phyloP scores from a whole-genome alignment of 1,140 invertebrate genomes.

The Bombus balteatus region DNA sequence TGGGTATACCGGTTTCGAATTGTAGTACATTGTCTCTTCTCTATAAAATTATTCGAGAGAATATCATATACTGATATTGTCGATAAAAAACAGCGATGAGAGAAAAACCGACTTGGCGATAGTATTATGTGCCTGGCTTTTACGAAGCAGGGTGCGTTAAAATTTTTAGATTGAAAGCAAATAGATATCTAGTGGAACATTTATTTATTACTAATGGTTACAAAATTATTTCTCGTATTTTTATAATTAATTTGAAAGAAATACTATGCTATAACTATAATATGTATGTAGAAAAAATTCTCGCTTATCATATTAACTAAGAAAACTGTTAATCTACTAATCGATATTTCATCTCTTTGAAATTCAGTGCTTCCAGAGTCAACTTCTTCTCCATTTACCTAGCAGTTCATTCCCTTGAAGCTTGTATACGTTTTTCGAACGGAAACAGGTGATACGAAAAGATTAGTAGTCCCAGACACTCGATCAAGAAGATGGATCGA shows the following conservation, averaged over 20 bases:
- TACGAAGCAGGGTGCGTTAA: background rate
- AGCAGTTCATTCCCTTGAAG: background rate
- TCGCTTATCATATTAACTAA: background rate
- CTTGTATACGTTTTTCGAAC: background rate
- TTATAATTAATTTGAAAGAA: background rate
- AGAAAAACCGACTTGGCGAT: too few relatives aligned
- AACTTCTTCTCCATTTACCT: background rate
- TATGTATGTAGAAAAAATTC: background rate
- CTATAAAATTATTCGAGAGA: too few relatives aligned
- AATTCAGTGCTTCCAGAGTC: background rate
- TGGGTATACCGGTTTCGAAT: too few relatives aligned
- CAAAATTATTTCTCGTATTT: background rate
- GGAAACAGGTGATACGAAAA: background rate
- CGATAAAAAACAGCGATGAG: too few relatives aligned
- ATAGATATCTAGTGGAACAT: background rate
- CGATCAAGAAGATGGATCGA: conserved; percentile 28
- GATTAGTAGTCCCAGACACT: conserved; percentile 8
- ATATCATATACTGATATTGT: too few relatives aligned
- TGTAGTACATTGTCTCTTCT: too few relatives aligned
- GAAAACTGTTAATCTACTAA: background rate
- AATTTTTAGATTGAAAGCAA: background rate
- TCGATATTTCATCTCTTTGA: background rate
- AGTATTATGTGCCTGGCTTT: too few relatives aligned
- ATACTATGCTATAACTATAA: background rate
- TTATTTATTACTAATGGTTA: background rate